Evolutionary conservation across 2,797 vertebrate genomes (phyloP), one percentile per base, ranked within the genome.

Genomic region (Gallinago solitaria): DNA sequence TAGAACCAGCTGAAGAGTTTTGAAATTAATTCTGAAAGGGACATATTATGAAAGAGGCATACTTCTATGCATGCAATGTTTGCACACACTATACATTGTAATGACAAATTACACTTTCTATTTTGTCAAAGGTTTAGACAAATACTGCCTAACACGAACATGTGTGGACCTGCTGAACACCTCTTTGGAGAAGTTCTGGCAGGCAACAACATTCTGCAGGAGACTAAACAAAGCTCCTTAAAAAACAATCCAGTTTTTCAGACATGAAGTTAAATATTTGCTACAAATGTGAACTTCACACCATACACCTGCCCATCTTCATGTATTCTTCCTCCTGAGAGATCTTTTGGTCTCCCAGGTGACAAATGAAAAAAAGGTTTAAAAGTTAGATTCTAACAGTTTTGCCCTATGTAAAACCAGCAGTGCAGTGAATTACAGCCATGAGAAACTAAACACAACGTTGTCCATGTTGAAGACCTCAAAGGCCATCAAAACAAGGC

Each of bases 61-160:
- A 68, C 12, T 77, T 67, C 35, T 63, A n/a, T 32, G n/a, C 27
- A 41, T 4, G 15, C 54, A 65, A 61, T 28, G 23, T 71, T 63
- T 90, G n/a, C 33, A 35, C 9, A n/a, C 20, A 56, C 25, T 39
- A 73, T 73, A 89, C 93, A 86, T 13, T 89, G 71, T 15, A 81
- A 89, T 67, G 41, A 76, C 70, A 92, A 96, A 92, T 77, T 45
- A 74, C 76, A 71, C 80, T 96, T 97, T 81, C 39, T 91, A 80
- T 93, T 90, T 93, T 86, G 84, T 93, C 73, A 97, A 77, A 95
- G 71, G 70, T 91, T 96, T 96, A 80, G 59, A 50, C 89, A 89
- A 97, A 94, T 83, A 54, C 60, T 60, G 25, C 67, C 79, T 82
- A 83, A 95, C 69, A 74, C 7, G 16, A 97, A 75, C 95, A 90